These are phyloP conservation scores for Eupithecia dodoneata DNA, from an alignment of 2,888 invertebrate species.

Conservation along the genomic window DNA sequence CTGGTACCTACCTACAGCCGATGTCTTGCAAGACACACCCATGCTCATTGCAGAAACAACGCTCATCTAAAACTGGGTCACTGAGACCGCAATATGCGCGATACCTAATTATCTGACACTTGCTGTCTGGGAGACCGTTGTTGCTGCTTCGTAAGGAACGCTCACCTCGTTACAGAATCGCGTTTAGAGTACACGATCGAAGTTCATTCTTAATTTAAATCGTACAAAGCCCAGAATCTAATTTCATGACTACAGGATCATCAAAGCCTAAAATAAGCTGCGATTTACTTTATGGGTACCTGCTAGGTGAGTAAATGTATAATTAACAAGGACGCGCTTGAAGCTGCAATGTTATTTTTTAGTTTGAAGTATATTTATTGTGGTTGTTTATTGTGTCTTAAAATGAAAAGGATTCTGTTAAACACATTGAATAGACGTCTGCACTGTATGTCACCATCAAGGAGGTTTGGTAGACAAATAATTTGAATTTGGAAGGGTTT, in stretches of 20 bases:
- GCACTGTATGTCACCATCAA: not conserved
- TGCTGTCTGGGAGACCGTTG: slow-evolving; percentile 6
- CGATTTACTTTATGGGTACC: too few relatives aligned
- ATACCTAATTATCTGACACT: slow-evolving; percentile 8
- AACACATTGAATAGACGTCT: not conserved
- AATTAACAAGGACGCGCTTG: too few relatives aligned
- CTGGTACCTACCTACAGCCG: not conserved
- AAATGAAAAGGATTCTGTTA: not conserved
- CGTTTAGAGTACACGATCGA: not conserved
- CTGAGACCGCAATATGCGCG: slow-evolving; percentile 1
- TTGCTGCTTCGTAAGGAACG: not conserved
- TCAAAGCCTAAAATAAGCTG: not conserved
- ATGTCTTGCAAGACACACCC: not conserved
- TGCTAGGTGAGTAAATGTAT: too few relatives aligned
- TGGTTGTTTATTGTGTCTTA: not conserved
- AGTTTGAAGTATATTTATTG: not conserved
- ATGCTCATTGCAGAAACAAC: not conserved
- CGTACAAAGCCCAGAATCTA: not conserved
- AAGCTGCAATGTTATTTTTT: too few relatives aligned
- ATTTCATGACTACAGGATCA: not conserved
- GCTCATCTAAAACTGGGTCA: slow-evolving; percentile 6
- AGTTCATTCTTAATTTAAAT: not conserved
- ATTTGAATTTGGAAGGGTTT: not conserved
- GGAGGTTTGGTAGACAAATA: not conserved
- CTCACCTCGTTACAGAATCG: not conserved